Evolutionary conservation across 1,140 invertebrate genomes (phyloP), one percentile per base, ranked within the genome.

Genomic region (Ylistrum balloti): DNA sequence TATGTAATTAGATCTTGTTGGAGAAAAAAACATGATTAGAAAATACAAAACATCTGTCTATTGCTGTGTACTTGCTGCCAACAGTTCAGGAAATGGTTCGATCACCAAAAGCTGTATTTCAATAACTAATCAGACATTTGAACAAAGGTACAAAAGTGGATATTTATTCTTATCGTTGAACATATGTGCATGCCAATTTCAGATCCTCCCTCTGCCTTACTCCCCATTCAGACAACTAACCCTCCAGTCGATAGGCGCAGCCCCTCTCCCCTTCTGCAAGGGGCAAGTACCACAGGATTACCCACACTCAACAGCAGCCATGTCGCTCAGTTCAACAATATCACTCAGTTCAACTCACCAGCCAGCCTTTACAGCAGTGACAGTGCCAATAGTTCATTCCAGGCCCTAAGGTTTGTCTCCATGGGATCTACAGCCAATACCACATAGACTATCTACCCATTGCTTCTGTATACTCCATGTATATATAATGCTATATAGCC

Each of bases 301-400:
- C 90, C 91, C 38, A 89, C 89, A 28, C 93, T 89, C 11, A 93
- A 93, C 17, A 93, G 92, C 88, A 93, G 98, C 93, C 97, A 99
- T 94, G 98, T 99, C 89, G 99, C 99, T 96, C 99, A 99, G 22
- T 74, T 74, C 56, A 74, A 74, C 56, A n/a, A 74, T 74, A 28
- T 74, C 56, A 74, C 22, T 96, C 98, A 99, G 96, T 99, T 99
- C 97, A 99, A 99, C 97, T 98, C 98, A 86, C 99, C 99, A 41
- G 97, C 99, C 91, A 98, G 98, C 90, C 97, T 99, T 92, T 99
- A 99, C 97, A 74, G n/a, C 56, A 74, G 56, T 74, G 56, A 74
- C 22, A 74, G 56, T 28, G n/a, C 56, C 56, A 74, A 74, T 74
- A 74, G 56, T 74, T 74, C 56, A 74, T 74, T 28, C 56, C 56